Base-by-base conservation (phyloP, 1,140 invertebrate species). In the Antheraea mylitta region DNA sequence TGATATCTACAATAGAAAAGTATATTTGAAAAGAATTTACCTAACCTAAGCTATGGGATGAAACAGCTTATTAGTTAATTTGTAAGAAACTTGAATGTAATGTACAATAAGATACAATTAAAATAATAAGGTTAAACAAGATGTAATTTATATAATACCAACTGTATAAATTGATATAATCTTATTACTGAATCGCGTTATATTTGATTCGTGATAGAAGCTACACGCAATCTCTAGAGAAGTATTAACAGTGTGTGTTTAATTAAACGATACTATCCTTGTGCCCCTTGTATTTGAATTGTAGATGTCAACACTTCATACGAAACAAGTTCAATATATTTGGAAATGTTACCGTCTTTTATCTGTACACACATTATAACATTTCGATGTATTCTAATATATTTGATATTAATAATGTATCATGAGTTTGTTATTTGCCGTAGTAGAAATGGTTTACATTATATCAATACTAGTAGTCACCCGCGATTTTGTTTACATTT, bases 241-340 rank as follows among this genome's bases (percentile, higher is more conserved):
- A 65, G 13, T 48, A 22, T 18, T 18, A 13, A 65, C 18, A 48
- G 36, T 19, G 53, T 18, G 37, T 19, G 64, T 65, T 65, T 65
- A 65, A 65, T 65, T 65, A 65, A 30, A 65, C 16, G 18, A 13
- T 45, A 48, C 38, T 13, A 65, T 22, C 64, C 64, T 48, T 53
- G 19, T 36, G 18, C 61, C 13, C 11, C 8, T 1, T 63, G 61
- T 63, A 37, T 63, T 63, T 63, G 61, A 63, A 63, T 63, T 63
- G 19, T 63, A 36, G 61, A 63, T 63, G 45, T 53, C 45, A 53
- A 53, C 16, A 6, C 45, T 9, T 53, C 6, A 13, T 48, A 48
- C 45, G 45, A 53, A 53, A 13, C 45, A 13, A 53, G 16, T 16
- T n/a, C 45, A 53, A 53, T 53, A 16, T 53, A 53, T 53, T 53